phyloP scores from a whole-genome alignment of 1,140 invertebrate genomes.

The Zaprionus ornatus region DNA sequence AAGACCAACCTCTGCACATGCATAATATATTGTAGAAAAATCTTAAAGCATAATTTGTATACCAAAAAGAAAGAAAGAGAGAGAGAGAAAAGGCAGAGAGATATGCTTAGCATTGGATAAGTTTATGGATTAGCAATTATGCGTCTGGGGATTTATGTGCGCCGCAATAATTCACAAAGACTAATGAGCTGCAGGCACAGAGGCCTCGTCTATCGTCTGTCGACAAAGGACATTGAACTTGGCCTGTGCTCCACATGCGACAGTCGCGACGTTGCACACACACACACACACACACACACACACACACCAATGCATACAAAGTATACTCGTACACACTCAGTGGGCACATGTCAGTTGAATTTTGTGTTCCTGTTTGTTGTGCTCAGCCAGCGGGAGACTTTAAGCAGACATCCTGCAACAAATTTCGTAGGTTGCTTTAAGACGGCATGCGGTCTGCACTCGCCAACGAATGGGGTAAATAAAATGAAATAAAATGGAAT shows the following conservation, averaged over 20 bases:
- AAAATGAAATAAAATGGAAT: constrained; percentile 6
- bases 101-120: background rate
- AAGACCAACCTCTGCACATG: too few relatives aligned
- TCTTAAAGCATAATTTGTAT: background rate
- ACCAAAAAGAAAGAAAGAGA: background rate
- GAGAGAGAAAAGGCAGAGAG: background rate
- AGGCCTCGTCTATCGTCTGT: constrained; percentile 5
- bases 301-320: background rate
- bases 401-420: constrained; percentile 44
- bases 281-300: background rate
- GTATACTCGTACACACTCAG: too few relatives aligned
- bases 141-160: background rate
- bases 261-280: background rate
- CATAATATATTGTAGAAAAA: background rate
- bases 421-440: constrained; percentile 45
- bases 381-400: constrained; percentile 31
- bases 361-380: constrained; percentile 12
- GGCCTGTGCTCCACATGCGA: background rate
- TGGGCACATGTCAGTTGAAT: constrained; percentile 2
- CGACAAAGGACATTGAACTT: constrained; percentile 39
- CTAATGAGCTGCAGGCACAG: constrained; percentile 24
- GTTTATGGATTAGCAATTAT: constrained; percentile 1
- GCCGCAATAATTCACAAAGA: constrained; percentile 34
- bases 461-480: constrained; percentile 18
- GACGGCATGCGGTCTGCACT: constrained; percentile 36